These are phyloP conservation scores for Coenonympha arcania DNA, from an alignment of 2,888 invertebrate genomes.

Conservation along the genomic window DNA sequence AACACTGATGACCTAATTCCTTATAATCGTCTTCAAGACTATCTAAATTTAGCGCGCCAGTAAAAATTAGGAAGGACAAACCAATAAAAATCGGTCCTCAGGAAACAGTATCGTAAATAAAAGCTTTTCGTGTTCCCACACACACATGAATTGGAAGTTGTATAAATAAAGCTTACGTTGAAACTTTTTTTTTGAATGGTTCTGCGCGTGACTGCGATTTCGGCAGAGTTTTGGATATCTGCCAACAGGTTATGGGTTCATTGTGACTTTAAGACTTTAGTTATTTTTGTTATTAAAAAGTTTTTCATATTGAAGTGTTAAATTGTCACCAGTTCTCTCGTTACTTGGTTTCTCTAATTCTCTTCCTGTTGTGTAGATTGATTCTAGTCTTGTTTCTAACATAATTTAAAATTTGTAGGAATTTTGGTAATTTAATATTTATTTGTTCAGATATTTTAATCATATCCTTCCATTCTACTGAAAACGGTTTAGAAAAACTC, in stretches of 20 bases:
- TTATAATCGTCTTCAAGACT: not conserved
- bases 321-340: too few relatives aligned
- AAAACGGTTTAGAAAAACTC: too few relatives aligned
- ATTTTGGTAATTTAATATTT: too few relatives aligned
- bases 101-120: conserved; percentile 10
- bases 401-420: too few relatives aligned
- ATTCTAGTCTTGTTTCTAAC: too few relatives aligned
- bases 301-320: too few relatives aligned
- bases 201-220: not conserved
- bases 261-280: not conserved
- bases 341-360: too few relatives aligned
- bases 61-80: not conserved
- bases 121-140: not conserved
- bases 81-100: conserved; percentile 13
- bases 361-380: too few relatives aligned
- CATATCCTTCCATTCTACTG: too few relatives aligned
- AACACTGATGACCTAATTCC: conserved; percentile 3
- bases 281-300: not conserved
- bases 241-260: not conserved
- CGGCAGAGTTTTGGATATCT: not conserved
- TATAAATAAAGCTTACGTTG: conserved; percentile 4
- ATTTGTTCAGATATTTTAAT: too few relatives aligned
- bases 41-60: conserved; percentile 1
- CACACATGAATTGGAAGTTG: not conserved
- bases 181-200: not conserved